A percentile compares a stretch with the other conserved stretches of the same genome.
phyloP scores from a whole-genome alignment of 2,797 vertebrate species.

The Chelonia mydas region DNA sequence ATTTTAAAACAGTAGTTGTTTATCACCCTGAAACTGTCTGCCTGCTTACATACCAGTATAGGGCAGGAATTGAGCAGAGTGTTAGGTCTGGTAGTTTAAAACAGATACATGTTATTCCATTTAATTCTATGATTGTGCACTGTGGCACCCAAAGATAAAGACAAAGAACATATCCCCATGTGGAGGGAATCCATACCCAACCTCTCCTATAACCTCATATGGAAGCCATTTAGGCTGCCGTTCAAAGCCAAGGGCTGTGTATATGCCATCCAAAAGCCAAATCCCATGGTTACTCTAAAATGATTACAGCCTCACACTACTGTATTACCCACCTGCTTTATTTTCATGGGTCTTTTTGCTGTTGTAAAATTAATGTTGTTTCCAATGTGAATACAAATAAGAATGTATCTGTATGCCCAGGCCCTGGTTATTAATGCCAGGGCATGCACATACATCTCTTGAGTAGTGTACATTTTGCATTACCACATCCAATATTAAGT shows the following conservation, averaged over 20 bases:
- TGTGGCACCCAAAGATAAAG: not conserved
- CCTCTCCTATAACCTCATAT: not conserved
- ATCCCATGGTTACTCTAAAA: not conserved
- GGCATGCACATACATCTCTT: not conserved
- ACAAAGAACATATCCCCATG: not conserved
- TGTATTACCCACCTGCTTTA: not conserved
- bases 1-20: not conserved
- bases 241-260: not conserved
- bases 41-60: not conserved
- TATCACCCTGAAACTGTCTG: not conserved
- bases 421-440: not conserved
- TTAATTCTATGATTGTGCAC: not conserved
- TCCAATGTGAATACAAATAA: not conserved
- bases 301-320: not conserved
- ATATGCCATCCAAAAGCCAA: not conserved
- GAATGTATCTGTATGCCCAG: not conserved
- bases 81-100: not conserved
- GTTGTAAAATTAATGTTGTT: not conserved
- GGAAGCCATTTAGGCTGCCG: not conserved
- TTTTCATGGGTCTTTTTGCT: not conserved
- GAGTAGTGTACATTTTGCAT: not conserved
- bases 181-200: not conserved
- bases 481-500: not conserved
- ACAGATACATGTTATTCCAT: not conserved
- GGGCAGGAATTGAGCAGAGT: rapidly evolving